Conservation (phyloP, 2,797 vertebrate genomes). For the Enteromius afrohamiltoni region DNA sequence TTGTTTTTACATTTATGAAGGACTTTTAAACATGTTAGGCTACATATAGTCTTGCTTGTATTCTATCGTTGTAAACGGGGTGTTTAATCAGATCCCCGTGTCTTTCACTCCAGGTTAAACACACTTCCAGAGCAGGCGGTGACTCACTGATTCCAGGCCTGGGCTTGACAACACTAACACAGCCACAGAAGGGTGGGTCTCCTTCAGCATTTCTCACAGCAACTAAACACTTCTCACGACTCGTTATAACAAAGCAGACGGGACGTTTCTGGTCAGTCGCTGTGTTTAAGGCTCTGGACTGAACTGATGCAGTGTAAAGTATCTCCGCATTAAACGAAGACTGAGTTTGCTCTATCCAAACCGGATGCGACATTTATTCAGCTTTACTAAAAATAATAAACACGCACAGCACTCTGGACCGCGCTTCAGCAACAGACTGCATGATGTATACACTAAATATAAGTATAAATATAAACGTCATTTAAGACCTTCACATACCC, state of each 20-base stretch:
- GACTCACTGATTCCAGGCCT: slow-evolving; percentile 45
- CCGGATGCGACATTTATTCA: no score
- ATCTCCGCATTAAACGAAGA: background rate
- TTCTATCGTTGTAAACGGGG: background rate
- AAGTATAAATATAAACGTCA: background rate
- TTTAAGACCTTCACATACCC: slow-evolving; percentile 79
- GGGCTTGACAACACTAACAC: background rate
- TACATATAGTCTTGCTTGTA: background rate
- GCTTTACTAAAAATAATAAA: background rate
- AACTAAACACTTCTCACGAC: background rate
- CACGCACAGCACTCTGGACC: background rate
- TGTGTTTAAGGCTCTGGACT: background rate
- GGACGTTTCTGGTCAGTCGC: background rate
- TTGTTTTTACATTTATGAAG: no score
- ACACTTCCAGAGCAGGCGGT: background rate
- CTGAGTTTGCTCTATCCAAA: background rate
- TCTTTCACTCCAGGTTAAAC: no score
- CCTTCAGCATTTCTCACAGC: background rate
- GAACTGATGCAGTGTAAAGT: background rate
- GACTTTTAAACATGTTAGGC: background rate
- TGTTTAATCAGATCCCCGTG: no score
- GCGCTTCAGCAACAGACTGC: background rate
- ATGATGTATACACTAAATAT: no score
- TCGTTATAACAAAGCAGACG: background rate
- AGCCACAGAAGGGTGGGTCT: background rate